A percentile compares a stretch with the other conserved stretches of the same genome.
phyloP scores from a whole-genome alignment of 2,888 invertebrate genomes.

The Caenorhabditis imperialis region DNA sequence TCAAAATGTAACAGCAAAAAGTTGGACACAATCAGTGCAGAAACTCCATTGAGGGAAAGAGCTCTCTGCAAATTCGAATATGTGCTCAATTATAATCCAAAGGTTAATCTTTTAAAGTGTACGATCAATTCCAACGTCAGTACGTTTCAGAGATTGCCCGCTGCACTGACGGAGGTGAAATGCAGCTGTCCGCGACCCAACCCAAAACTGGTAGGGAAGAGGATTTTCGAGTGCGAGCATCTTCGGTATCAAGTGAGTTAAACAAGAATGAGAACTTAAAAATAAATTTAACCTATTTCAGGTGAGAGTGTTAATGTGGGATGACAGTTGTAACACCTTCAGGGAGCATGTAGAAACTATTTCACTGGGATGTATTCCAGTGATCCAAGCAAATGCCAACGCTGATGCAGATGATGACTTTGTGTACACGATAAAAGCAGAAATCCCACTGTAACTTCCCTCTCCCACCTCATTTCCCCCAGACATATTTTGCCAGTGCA shows the following conservation, averaged over 20 bases:
- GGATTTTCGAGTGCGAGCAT: conserved; percentile 77
- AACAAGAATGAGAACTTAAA: not conserved
- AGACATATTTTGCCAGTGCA: not conserved
- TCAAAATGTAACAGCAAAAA: conserved; percentile 74
- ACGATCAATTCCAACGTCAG: conserved; percentile 76
- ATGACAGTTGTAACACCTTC: conserved; percentile 72
- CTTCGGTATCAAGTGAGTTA: conserved; percentile 71
- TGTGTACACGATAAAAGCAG: conserved; percentile 72
- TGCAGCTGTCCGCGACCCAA: conserved; percentile 76
- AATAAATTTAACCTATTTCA: conserved; percentile 5
- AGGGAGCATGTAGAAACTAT: conserved; percentile 74
- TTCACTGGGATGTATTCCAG: conserved; percentile 75
- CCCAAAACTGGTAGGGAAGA: conserved; percentile 71
- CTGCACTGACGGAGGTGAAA: conserved; percentile 76
- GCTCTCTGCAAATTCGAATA: conserved; percentile 78
- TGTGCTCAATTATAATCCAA: conserved; percentile 76
- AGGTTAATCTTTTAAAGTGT: conserved; percentile 78
- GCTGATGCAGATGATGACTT: conserved; percentile 72
- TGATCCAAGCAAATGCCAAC: conserved; percentile 76
- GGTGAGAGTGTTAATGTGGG: conserved; percentile 76
- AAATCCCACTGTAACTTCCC: conserved; percentile 35
- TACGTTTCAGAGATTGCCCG: conserved; percentile 76
- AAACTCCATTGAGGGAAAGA: conserved; percentile 75
- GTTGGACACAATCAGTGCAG: conserved; percentile 70
- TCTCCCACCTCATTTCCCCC: not conserved